Base-by-base conservation (phyloP, 2,113 vertebrate species). In the Garra rufa region DNA sequence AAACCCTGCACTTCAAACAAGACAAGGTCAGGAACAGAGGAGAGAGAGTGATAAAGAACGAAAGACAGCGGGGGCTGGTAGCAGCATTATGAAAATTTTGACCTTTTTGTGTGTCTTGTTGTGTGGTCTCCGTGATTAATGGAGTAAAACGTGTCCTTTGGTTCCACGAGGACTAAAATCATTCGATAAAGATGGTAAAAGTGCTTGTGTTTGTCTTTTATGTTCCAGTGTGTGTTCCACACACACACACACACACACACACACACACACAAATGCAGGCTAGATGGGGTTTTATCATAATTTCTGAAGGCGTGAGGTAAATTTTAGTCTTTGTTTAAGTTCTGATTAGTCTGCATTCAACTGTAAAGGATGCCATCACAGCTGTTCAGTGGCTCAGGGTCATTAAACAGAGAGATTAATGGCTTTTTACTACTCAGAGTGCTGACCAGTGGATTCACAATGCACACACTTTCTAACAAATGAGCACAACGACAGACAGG, bases 401-500 rank as follows among this genome's bases (percentile, higher is more conserved):
- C 41, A 84, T 84, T 87, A 76, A 76, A 50, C 77, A 76, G 0
- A 41, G 67, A 82, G 84, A 74, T 88, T 85, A 30, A 86, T 82
- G 78, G 65, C 61, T 82, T 76, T 67, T 84, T 38, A 84, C 44
- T 55, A 14, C 21, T 70, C 38, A 38, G 15, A 83, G 28, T 80
- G 84, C 61, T 83, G 81, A 86, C 63, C 63, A 30, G 43, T 21
- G 30, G 59, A 38, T 48, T 59, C 79, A 63, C 55, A 65, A 70
- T 71, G 73, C 34, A 74, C 15, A 79, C 73, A 61, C 65, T 48
- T 7, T 59, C 15, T 61, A 55, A 74, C 34, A 77, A 28, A 75
- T 46, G 83, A 30, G 76, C 71, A 70, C 57, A 61, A 74, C 7
- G 61, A 44, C 61, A 76, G 55, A 59, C 71, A 70, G 65, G 70